phyloP scores from a whole-genome alignment of 1,140 invertebrate genomes.

The Stegodyphus dumicola region DNA sequence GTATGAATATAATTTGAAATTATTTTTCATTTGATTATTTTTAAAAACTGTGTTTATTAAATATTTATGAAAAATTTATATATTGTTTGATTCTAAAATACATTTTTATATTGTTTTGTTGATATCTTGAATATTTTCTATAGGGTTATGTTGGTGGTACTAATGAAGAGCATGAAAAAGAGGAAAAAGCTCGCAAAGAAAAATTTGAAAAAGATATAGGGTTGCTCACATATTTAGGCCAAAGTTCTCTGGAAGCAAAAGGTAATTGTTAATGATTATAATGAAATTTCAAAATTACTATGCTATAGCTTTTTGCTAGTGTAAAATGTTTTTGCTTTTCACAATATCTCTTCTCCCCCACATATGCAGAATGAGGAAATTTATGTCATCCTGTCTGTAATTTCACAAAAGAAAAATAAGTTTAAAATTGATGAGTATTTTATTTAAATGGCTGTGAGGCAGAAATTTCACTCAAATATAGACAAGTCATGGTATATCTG shows the following conservation, averaged over 20 bases:
- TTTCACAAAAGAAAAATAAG: too few relatives aligned
- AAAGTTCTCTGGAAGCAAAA: conserved; percentile 86
- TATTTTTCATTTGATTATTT: too few relatives aligned
- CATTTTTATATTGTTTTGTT: not conserved
- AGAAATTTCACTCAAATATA: too few relatives aligned
- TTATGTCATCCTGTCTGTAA: not conserved
- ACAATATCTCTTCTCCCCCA: conserved; percentile 55
- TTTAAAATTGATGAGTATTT: too few relatives aligned
- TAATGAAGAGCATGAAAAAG: conserved; percentile 91
- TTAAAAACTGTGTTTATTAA: not conserved
- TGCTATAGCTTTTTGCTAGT: not conserved
- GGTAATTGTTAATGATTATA: conserved; percentile 6
- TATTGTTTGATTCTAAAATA: not conserved
- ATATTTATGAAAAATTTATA: conserved; percentile 33
- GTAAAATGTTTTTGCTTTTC: too few relatives aligned
- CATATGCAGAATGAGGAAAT: conserved; percentile 63
- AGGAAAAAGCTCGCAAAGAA: conserved; percentile 91
- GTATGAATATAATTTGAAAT: too few relatives aligned
- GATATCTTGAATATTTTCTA: not conserved
- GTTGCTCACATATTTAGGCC: conserved; percentile 93
- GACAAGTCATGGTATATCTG: too few relatives aligned
- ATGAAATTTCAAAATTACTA: not conserved
- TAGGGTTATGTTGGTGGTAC: conserved; percentile 58
- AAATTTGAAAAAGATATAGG: conserved; percentile 98
- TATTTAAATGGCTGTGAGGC: too few relatives aligned